Evolutionary conservation across 2,797 vertebrate species (phyloP).

Genomic region (Lithobates pipiens): DNA sequence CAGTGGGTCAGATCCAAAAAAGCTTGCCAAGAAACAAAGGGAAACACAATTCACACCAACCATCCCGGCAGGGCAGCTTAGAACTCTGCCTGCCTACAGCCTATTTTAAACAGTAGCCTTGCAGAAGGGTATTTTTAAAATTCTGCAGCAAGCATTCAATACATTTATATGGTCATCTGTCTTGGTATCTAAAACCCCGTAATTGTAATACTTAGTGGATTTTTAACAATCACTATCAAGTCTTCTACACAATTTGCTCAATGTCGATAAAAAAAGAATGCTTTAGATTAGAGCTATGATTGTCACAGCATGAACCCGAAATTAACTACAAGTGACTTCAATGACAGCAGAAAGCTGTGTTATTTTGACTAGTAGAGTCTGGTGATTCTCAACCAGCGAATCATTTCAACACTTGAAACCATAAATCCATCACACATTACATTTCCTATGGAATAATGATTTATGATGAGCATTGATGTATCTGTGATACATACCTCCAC

Average conservation of each 20-base stretch:
- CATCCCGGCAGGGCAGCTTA: too few species aligned
- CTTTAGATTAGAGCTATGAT: background rate
- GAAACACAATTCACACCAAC: too few species aligned
- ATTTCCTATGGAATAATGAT: slow-evolving; percentile 22
- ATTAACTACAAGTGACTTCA: slow-evolving; percentile 34
- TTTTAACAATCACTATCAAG: background rate
- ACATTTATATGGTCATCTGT: background rate
- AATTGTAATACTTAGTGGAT: background rate
- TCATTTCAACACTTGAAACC: slow-evolving; percentile 29
- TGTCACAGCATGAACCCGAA: slow-evolving; percentile 22
- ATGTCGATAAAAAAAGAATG: background rate
- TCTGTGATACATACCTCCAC: slow-evolving; percentile 15
- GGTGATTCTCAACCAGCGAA: slow-evolving; percentile 1
- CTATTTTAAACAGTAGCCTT: too few species aligned
- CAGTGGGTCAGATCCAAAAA: too few species aligned
- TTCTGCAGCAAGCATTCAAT: background rate
- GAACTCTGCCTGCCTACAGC: too few species aligned
- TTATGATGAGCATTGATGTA: slow-evolving; percentile 39
- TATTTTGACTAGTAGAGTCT: slow-evolving; percentile 5
- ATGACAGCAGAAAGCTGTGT: background rate
- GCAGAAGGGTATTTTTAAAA: too few species aligned
- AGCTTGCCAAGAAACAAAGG: too few species aligned
- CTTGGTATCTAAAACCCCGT: background rate
- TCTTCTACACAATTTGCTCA: background rate
- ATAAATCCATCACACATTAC: slow-evolving; percentile 31